Evolutionary conservation across 2,888 invertebrate genomes (phyloP).

Genomic region (Drosophila kuntzei): DNA sequence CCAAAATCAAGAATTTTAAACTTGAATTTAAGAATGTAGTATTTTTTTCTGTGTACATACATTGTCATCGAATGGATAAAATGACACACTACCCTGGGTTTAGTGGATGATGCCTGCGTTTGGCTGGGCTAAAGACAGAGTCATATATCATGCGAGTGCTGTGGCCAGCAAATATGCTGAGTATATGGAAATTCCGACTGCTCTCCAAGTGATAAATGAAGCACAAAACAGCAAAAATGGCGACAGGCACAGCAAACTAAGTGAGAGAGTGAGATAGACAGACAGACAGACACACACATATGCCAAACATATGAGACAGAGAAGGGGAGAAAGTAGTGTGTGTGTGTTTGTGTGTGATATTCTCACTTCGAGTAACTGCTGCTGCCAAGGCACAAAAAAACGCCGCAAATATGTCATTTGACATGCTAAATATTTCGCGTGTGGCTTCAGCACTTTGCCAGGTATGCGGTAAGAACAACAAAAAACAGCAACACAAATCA

Average conservation of each 20-base stretch:
- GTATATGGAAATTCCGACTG: conserved; percentile 73
- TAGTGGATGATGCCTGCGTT: conserved; percentile 37
- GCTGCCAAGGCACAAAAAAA: conserved; percentile 58
- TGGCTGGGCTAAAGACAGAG: conserved; percentile 68
- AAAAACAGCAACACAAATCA: conserved; percentile 38
- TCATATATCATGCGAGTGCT: conserved; percentile 68
- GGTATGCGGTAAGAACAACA: conserved; percentile 40
- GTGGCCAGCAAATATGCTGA: conserved; percentile 76
- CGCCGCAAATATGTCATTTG: conserved; percentile 81
- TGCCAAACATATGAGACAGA: conserved; percentile 5
- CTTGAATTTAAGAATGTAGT: no score
- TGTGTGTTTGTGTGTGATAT: conserved; percentile 22
- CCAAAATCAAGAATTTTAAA: no score
- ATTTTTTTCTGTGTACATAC: no score
- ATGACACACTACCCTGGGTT: conserved; percentile 57
- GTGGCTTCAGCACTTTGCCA: conserved; percentile 47
- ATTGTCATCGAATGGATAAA: conserved; percentile 63
- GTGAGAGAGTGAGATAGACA: conserved; percentile 12
- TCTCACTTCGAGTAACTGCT: conserved; percentile 43
- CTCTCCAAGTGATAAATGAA: conserved; percentile 78
- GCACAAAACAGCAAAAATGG: conserved; percentile 69
- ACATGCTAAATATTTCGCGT: conserved; percentile 80
- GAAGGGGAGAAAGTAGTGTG: background rate
- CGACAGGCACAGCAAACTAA: conserved; percentile 36
- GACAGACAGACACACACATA: conserved; percentile 18